Conservation (phyloP, 2,113 vertebrate genomes). For the Jaculus jaculus region DNA sequence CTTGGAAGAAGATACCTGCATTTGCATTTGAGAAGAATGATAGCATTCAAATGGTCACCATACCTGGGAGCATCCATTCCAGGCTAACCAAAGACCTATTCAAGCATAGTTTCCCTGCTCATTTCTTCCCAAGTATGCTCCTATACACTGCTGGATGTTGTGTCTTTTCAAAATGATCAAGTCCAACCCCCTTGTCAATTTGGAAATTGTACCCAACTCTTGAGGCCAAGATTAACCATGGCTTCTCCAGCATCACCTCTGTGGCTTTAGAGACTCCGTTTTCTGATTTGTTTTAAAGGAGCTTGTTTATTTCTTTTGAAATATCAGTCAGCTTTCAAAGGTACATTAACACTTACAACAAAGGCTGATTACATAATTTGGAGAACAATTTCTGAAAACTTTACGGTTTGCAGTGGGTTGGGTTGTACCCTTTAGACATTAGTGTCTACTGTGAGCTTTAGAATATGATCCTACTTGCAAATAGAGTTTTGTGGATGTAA, state of each 20-base stretch:
- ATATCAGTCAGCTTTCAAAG: background rate
- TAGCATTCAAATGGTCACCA: background rate
- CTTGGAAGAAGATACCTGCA: background rate
- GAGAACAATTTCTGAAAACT: background rate
- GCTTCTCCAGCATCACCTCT: background rate
- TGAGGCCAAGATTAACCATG: background rate
- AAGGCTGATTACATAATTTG: background rate
- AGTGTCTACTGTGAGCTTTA: background rate
- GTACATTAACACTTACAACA: background rate
- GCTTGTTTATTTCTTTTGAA: background rate
- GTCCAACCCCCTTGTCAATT: background rate
- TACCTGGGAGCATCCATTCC: background rate
- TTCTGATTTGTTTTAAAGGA: background rate
- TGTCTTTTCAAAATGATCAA: background rate
- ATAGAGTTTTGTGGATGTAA: background rate
- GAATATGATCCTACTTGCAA: background rate
- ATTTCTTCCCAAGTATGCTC: background rate
- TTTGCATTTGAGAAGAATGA: background rate
- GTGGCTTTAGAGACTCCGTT: background rate
- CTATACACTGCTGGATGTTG: background rate
- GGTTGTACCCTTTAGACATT: background rate
- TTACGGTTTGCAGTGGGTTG: background rate
- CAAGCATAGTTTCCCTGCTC: background rate
- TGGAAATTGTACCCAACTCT: background rate
- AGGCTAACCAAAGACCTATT: background rate